Evolutionary conservation across 2,888 invertebrate genomes (phyloP), one percentile per base, ranked within the genome.

Genomic region (Luperina nickerlii): DNA sequence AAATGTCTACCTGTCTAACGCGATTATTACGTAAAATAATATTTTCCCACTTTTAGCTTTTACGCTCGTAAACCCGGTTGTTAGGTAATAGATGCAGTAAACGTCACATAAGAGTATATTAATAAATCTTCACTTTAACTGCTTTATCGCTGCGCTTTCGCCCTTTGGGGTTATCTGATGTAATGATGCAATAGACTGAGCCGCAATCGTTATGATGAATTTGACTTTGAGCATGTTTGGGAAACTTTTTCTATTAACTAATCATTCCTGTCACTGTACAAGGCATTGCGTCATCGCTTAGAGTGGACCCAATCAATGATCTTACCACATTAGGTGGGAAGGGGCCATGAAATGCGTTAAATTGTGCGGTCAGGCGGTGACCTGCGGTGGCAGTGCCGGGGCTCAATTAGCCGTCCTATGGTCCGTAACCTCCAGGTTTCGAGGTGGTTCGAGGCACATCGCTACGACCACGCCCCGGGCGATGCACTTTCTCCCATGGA

Each of bases 401-500:
- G 91, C 90, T 93, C 94, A 95, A 95, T 95, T 94, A 95, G 91
- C 92, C 85, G 87, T 89, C 90, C 92, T 90, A 90, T 87, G 84
- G 84, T 65, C 74, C 69, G 74, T 74, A 73, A 82, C 82, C 87
- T 86, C 74, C 74, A 82, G 78, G 76, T 81, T 81, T 83, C 48
- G 72, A 84, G 57, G 82, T 45, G 65, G 68, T 79, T 84, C 42
- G 70, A 75, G 20, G 45, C 63, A 68, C 65, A 32, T 79, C 85
- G 83, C 82, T 86, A 78, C 79, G 66, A 76, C 70, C 54, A 32
- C 86, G 94, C 95, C 94, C 83, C 90, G 88, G 93, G 95, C 94
- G 65, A 78, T 90, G 90, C 91, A 95, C 96, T 96, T 96, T 96
- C 96, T 95, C 96, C 94, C 93, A 90, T 95, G 93, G 92, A 95